Evolutionary conservation across 2,797 vertebrate genomes (phyloP), one percentile per base, ranked within the genome.

Genomic region (Lemur catta): DNA sequence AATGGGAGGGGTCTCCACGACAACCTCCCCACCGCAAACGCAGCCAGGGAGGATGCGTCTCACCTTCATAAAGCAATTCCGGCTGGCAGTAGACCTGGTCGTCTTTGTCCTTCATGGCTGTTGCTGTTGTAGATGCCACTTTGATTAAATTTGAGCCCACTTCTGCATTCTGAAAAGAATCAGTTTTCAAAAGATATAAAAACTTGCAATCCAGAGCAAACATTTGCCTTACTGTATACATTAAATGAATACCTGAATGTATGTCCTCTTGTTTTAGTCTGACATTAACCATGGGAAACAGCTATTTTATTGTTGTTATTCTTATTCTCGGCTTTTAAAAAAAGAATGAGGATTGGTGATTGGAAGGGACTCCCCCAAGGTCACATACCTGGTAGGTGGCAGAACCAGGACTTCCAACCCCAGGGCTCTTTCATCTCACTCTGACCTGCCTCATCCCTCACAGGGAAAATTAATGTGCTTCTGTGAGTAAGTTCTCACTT

Each of bases 51-150:
- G 24, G 48, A 1, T 4, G 3, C n/a, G 18, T 72, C 88, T 97
- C 98, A 99, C 99, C 99, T 98, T 99, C 95, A 81, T 98, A 99
- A 0, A 99, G 81, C 2, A 48, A 96, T 98, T 99, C 99, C 0
- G 99, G 98, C 2, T 97, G 98, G 96, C 99, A 99, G 94, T 98
- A 99, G 76, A 99, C 97, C 0, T 96, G 98, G 30, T 98, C 99
- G 1, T 99, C 98, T 30, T 98, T 98, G 57, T 99, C 98, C 93
- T 99, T 98, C 69, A 99, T 90, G 0, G 99, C 99, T 80, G 95
- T 98, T 30, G 99, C 99, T 0, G 98, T 98, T 0, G 99, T 99
- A 86, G 98, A 98, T 3, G 95, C 72, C 95, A 99, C 84, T 7
- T 84, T 99, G 97, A 99, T 99, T 95, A 99, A 97, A 97, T 99